A percentile compares a stretch with the other conserved stretches of the same genome.
Evolutionary conservation across 2,797 vertebrate genomes (phyloP).

Genomic region (Spinus pinus): DNA sequence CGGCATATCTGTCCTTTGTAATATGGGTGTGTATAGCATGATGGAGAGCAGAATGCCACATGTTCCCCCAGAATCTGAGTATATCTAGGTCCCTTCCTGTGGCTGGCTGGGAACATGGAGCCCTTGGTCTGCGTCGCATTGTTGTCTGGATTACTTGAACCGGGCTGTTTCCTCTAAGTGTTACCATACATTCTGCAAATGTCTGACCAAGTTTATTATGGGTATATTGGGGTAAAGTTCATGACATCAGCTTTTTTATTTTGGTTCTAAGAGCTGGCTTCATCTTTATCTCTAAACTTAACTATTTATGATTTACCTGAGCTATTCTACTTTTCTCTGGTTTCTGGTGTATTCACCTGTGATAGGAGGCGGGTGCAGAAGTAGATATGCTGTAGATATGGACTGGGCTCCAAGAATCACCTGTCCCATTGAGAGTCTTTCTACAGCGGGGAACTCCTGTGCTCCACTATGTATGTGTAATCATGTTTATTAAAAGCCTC

Average conservation of each 20-base stretch:
- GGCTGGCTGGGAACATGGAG: not conserved
- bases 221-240: not conserved
- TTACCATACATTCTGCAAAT: not conserved
- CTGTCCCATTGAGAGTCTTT: not conserved
- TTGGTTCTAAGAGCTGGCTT: not conserved
- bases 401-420: not conserved
- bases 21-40: not conserved
- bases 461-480: not conserved
- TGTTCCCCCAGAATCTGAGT: not conserved
- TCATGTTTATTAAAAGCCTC: not conserved
- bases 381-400: not conserved
- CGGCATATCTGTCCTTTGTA: not conserved
- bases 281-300: not conserved
- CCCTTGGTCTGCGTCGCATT: not conserved
- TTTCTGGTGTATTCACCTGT: not conserved
- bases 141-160: not conserved
- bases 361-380: not conserved
- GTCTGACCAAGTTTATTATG: not conserved
- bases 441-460: not conserved
- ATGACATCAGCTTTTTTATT: not conserved
- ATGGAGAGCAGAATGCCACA: not conserved
- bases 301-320: not conserved
- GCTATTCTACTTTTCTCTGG: not conserved
- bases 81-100: not conserved
- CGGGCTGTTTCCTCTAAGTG: not conserved